phyloP scores from a whole-genome alignment of 2,113 vertebrate species.

The Okapia johnstoni region DNA sequence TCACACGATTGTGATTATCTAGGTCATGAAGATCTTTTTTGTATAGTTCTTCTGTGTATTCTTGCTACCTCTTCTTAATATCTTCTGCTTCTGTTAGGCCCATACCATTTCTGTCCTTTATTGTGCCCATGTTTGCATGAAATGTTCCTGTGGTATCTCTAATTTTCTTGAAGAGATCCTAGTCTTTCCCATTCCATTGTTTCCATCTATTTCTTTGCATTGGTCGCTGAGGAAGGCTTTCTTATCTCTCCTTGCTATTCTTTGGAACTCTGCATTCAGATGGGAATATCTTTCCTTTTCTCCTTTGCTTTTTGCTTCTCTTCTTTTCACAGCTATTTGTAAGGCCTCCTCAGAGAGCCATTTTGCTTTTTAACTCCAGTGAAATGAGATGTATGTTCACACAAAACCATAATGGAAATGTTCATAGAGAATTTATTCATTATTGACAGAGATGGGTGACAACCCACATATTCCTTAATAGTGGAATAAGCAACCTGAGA shows the following conservation, averaged over 20 bases:
- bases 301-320: background rate
- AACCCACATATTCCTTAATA: background rate
- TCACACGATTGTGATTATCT: background rate
- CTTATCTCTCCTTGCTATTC: background rate
- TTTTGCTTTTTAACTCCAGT: background rate
- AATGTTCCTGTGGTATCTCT: background rate
- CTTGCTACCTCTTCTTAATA: background rate
- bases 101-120: background rate
- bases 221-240: background rate
- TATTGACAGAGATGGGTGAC: background rate
- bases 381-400: background rate
- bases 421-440: background rate
- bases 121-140: background rate
- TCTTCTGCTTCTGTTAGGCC: background rate
- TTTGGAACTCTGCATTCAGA: background rate
- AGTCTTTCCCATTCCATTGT: background rate
- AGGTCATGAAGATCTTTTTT: background rate
- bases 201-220: background rate
- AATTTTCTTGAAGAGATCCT: background rate
- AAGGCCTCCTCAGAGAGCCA: background rate
- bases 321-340: background rate
- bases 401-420: background rate
- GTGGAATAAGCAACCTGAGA: background rate
- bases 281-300: background rate
- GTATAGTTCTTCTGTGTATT: background rate